Percentiles rank a stretch among this genome's conserved stretches.
These are phyloP conservation scores for Scatophagus argus DNA, from an alignment of 2,113 vertebrate genomes.

Conservation along the genomic window DNA sequence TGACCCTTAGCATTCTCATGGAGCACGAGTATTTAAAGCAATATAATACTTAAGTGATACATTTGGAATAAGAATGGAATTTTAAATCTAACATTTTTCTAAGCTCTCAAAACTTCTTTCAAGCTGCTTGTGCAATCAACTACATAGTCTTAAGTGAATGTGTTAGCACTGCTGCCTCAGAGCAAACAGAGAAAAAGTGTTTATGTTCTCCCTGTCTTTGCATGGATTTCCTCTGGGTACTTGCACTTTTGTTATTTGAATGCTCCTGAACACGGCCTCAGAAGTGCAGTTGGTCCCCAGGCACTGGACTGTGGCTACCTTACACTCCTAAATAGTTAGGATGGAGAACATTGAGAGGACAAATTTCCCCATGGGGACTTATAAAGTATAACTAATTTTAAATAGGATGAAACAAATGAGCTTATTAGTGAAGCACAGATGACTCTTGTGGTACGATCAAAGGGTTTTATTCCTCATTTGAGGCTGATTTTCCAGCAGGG, in stretches of 20 bases:
- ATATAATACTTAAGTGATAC: background rate
- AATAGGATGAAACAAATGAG: slow-evolving; percentile 48
- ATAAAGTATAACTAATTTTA: slow-evolving; percentile 32
- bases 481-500: slow-evolving; percentile 20
- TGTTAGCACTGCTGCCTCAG: background rate
- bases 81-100: background rate
- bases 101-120: background rate
- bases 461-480: slow-evolving; percentile 37
- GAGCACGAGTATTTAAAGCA: slow-evolving; percentile 26
- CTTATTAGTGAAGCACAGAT: slow-evolving; percentile 48
- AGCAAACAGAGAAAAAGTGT: background rate
- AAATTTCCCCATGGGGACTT: slow-evolving; percentile 16
- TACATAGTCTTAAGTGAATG: background rate
- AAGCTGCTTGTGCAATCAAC: background rate
- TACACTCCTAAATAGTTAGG: slow-evolving; percentile 9
- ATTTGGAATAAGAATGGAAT: background rate
- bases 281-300: background rate
- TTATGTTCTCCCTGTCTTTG: background rate
- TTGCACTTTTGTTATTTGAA: slow-evolving; percentile 14
- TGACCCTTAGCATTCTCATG: too few relatives aligned
- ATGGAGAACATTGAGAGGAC: slow-evolving; percentile 27
- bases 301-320: slow-evolving; percentile 5
- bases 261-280: slow-evolving; percentile 7
- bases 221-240: background rate
- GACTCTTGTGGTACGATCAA: slow-evolving; percentile 46